These are phyloP conservation scores for Athalia rosae DNA, from an alignment of 2,888 invertebrate species.

Conservation along the genomic window DNA sequence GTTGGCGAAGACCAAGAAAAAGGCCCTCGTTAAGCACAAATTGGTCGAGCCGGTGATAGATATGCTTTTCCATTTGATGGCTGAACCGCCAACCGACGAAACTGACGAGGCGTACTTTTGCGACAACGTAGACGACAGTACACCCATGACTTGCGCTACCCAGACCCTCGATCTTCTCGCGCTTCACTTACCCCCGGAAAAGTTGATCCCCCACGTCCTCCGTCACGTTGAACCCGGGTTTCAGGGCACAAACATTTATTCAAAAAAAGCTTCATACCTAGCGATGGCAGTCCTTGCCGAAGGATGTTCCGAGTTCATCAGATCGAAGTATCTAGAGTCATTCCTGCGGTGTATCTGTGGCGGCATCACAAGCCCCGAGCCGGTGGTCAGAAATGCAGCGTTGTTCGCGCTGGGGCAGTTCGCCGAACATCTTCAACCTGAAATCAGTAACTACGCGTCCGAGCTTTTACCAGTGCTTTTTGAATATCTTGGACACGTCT, in stretches of 20 bases:
- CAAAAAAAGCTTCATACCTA: constrained; percentile 83
- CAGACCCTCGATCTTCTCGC: constrained; percentile 86
- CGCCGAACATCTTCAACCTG: constrained; percentile 86
- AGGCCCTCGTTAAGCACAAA: constrained; percentile 82
- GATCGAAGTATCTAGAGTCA: constrained; percentile 81
- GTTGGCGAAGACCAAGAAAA: constrained; percentile 82
- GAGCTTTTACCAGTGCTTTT: constrained; percentile 84
- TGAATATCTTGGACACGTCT: constrained; percentile 80
- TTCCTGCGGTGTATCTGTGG: constrained; percentile 82
- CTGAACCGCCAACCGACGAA: constrained; percentile 78
- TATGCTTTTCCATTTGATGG: constrained; percentile 82
- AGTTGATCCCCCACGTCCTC: constrained; percentile 81
- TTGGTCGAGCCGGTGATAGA: constrained; percentile 79
- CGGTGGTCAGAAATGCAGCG: constrained; percentile 83
- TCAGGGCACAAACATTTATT: constrained; percentile 77
- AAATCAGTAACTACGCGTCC: constrained; percentile 83
- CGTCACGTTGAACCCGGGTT: constrained; percentile 80
- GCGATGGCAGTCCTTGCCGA: constrained; percentile 85
- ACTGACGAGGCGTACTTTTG: constrained; percentile 80
- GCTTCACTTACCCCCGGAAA: constrained; percentile 84
- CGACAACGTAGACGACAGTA: constrained; percentile 79
- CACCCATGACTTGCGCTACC: constrained; percentile 81
- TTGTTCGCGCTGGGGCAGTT: constrained; percentile 88
- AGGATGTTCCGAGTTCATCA: constrained; percentile 85
- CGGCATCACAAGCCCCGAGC: constrained; percentile 80